Conservation (phyloP, 2,888 invertebrate genomes). For the Troilus luridus region DNA sequence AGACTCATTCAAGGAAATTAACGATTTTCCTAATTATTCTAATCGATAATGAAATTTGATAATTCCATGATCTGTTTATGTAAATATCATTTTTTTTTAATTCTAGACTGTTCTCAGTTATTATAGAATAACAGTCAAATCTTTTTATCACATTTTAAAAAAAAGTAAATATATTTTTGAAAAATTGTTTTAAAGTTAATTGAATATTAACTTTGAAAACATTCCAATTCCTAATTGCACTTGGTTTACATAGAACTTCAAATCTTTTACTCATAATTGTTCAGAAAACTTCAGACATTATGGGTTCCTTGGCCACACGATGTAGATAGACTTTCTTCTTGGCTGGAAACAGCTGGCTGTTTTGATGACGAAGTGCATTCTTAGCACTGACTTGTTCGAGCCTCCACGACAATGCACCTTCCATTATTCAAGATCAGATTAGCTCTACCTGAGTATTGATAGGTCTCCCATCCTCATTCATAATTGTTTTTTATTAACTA, state of each 20-base stretch:
- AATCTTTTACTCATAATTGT: background rate
- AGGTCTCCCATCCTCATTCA: background rate
- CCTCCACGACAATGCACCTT: background rate
- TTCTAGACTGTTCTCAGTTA: too few species aligned
- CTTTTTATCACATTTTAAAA: too few species aligned
- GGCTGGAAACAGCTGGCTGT: background rate
- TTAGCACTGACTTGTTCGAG: background rate
- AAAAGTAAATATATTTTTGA: too few species aligned
- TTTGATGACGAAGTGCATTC: slow-evolving; percentile 44
- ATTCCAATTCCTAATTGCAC: too few species aligned
- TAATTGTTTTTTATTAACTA: background rate
- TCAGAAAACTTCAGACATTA: background rate
- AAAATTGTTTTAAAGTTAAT: too few species aligned
- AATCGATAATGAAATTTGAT: too few species aligned
- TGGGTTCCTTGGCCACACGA: background rate
- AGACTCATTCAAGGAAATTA: too few species aligned
- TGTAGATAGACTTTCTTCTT: background rate
- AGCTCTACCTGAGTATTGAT: background rate
- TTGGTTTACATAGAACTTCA: background rate
- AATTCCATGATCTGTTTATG: too few species aligned
- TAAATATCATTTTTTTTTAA: too few species aligned
- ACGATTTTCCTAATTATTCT: too few species aligned
- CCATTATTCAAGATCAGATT: background rate
- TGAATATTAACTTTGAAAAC: too few species aligned
- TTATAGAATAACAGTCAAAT: too few species aligned